Evolutionary conservation across 2,797 vertebrate genomes (phyloP).

Genomic region (Parauchenoglanis punctatus): DNA sequence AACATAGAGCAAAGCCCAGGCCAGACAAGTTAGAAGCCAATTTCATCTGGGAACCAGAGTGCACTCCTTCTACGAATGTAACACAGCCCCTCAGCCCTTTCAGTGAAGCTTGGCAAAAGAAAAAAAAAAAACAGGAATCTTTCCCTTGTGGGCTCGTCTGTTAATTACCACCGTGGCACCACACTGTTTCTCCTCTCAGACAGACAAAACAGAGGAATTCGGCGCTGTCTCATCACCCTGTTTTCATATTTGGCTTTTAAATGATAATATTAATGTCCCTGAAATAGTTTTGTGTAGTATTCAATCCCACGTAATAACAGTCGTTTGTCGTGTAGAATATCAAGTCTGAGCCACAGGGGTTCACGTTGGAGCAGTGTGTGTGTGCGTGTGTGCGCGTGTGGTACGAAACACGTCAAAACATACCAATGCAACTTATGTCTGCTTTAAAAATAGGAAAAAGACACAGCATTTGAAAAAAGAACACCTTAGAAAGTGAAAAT

Average conservation of each 20-base stretch:
- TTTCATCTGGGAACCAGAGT: conserved; percentile 58
- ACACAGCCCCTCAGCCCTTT: conserved; percentile 18
- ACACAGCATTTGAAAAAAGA: not conserved
- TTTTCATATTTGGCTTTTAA: conserved; percentile 61
- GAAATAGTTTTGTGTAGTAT: conserved; percentile 59
- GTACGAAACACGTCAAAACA: conserved; percentile 46
- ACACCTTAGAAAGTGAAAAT: not conserved
- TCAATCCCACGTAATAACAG: conserved; percentile 63
- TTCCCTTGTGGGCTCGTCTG: conserved; percentile 10
- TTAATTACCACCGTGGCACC: conserved; percentile 36
- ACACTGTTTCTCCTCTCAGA: conserved; percentile 30
- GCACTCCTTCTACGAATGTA: conserved; percentile 21
- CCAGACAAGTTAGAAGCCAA: conserved; percentile 58
- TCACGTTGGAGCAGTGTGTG: conserved; percentile 39
- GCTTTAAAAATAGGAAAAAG: conserved; percentile 26
- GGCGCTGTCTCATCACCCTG: conserved; percentile 48
- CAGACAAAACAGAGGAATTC: conserved; percentile 57
- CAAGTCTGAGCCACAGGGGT: conserved; percentile 46
- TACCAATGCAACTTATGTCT: conserved; percentile 44
- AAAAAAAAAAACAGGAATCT: conserved; percentile 1
- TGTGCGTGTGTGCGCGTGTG: conserved; percentile 7
- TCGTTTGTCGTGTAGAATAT: conserved; percentile 50
- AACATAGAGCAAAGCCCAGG: conserved; percentile 70
- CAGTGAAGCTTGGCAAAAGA: conserved; percentile 4
- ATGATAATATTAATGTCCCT: conserved; percentile 64